Evolutionary conservation across 1,140 invertebrate genomes (phyloP).

Genomic region (Atta cephalotes): DNA sequence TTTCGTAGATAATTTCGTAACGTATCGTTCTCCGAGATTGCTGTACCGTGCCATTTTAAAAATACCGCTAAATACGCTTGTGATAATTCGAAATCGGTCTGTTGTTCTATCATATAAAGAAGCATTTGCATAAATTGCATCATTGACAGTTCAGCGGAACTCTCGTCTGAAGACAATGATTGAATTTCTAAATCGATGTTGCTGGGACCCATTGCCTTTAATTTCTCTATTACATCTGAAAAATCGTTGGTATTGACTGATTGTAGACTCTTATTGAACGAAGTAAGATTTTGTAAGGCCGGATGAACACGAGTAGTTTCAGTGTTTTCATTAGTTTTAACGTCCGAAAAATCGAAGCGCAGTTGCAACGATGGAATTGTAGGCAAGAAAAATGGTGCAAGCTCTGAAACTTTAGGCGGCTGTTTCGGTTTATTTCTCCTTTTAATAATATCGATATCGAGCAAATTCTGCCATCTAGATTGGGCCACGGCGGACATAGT

Average conservation of each 20-base stretch:
- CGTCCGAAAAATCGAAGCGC: constrained; percentile 91
- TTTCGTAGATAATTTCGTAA: constrained; percentile 88
- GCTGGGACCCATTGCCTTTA: constrained; percentile 95
- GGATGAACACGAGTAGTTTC: constrained; percentile 87
- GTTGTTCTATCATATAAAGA: constrained; percentile 90
- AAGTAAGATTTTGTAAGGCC: constrained; percentile 88
- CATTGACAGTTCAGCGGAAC: constrained; percentile 90
- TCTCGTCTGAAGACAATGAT: constrained; percentile 90
- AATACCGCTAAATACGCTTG: constrained; percentile 97
- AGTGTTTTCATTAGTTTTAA: constrained; percentile 76
- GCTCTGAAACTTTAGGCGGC: constrained; percentile 92
- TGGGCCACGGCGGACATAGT: constrained; percentile 94
- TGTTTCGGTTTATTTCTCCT: constrained; percentile 96
- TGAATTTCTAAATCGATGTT: constrained; percentile 96
- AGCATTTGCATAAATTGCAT: constrained; percentile 93
- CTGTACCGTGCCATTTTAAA: constrained; percentile 93
- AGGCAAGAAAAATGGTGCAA: constrained; percentile 98
- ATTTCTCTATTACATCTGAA: constrained; percentile 88
- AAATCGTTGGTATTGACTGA: constrained; percentile 85
- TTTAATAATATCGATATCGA: constrained; percentile 96
- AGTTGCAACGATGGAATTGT: constrained; percentile 94
- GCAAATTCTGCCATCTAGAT: constrained; percentile 97
- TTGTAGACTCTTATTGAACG: constrained; percentile 89
- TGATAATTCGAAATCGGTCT: constrained; percentile 95
- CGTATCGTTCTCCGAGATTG: constrained; percentile 87